Evolutionary conservation across 2,797 vertebrate genomes (phyloP).

Genomic region (Mormyrus hasselquistii): DNA sequence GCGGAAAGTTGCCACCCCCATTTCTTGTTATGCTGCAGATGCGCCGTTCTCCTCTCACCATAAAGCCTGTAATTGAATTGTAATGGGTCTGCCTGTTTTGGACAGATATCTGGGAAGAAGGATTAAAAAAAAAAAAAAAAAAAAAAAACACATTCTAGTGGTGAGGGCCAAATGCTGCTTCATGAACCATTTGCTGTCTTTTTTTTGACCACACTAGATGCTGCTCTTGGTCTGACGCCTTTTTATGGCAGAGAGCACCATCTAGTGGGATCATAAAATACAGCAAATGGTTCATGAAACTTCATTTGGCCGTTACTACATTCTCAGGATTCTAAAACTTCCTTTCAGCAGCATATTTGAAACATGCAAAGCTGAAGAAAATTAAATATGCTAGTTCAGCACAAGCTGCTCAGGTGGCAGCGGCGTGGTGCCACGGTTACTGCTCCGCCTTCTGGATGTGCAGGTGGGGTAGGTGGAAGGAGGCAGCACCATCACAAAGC

Average conservation of each 20-base stretch:
- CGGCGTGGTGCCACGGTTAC: neutral
- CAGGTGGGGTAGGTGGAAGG: neutral
- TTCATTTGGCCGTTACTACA: neutral
- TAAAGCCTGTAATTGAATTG: neutral
- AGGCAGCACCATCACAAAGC: neutral
- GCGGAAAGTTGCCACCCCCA: neutral
- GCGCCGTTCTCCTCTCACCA: neutral
- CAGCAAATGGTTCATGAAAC: neutral
- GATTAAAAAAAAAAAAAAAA: neutral
- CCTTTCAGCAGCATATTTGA: neutral
- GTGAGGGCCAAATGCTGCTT: neutral
- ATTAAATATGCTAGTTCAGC: neutral
- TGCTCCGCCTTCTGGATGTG: neutral
- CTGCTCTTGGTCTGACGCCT: neutral
- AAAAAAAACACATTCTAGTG: neutral
- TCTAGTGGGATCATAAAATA: neutral
- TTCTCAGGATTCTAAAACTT: neutral
- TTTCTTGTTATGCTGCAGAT: neutral
- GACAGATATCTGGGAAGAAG: neutral
- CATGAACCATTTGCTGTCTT: neutral
- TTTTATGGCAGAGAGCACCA: neutral
- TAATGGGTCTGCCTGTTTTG: neutral
- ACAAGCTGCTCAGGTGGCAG: neutral
- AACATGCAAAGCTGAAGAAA: neutral
- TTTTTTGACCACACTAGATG: neutral